A percentile compares a stretch with the other conserved stretches of the same genome.
Conservation (phyloP, 2,888 invertebrate genomes). For the Pyrgus malvae region DNA sequence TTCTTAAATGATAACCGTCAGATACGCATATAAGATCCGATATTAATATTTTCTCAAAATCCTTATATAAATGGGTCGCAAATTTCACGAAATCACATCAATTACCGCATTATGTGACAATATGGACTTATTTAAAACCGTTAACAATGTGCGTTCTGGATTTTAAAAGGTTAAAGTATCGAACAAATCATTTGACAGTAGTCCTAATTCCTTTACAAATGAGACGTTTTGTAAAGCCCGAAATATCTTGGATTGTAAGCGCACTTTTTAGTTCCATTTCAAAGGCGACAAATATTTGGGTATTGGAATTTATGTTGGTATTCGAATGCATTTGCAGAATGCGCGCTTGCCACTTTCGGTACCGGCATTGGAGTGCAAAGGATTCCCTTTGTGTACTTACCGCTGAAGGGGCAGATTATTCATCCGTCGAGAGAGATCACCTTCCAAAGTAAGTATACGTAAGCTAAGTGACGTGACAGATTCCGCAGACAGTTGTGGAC, state of each 20-base stretch:
- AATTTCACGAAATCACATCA: conserved; percentile 14
- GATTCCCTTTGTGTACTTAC: conserved; percentile 93
- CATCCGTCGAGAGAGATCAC: conserved; percentile 93
- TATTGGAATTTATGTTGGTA: conserved; percentile 19
- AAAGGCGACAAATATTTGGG: conserved; percentile 39
- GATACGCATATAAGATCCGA: not conserved
- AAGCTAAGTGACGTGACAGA: too few species aligned
- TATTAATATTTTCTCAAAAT: conserved; percentile 1
- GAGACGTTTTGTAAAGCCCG: conserved; percentile 36
- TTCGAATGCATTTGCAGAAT: conserved; percentile 82
- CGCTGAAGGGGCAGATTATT: conserved; percentile 92
- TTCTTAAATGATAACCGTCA: not conserved
- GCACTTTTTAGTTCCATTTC: conserved; percentile 30
- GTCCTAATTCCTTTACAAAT: conserved; percentile 53
- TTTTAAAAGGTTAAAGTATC: conserved; percentile 36
- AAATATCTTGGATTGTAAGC: conserved; percentile 19
- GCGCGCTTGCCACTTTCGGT: conserved; percentile 90
- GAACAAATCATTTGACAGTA: conserved; percentile 38
- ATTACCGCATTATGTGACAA: conserved; percentile 14
- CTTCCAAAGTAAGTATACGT: conserved; percentile 85
- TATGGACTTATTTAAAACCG: conserved; percentile 32
- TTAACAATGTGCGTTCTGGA: conserved; percentile 38
- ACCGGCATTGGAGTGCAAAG: conserved; percentile 86
- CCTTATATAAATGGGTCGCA: conserved; percentile 9
- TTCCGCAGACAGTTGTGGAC: too few species aligned